Conservation (phyloP, 2,797 vertebrate species). For the Typhlichthys eigenmanni region DNA sequence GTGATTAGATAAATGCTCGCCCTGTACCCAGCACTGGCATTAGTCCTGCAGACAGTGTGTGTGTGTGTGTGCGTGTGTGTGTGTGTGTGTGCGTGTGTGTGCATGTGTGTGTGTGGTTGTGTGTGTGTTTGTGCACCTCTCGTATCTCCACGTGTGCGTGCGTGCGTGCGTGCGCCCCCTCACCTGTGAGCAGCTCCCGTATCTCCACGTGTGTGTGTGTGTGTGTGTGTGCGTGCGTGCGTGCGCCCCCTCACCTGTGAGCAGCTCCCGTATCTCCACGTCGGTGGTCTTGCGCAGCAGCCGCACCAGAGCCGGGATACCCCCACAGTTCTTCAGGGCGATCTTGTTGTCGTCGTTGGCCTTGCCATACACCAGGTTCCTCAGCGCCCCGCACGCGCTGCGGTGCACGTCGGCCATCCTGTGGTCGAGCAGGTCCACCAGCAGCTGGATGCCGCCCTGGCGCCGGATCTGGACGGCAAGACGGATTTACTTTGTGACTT, state of each 20-base stretch:
- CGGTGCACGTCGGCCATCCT: slow-evolving; percentile 97
- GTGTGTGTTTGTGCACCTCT: neutral
- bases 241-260: slow-evolving; percentile 83
- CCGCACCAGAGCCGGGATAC: slow-evolving; percentile 93
- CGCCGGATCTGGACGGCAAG: slow-evolving; percentile 84
- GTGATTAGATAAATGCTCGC: no score
- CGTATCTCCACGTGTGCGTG: slow-evolving; percentile 1
- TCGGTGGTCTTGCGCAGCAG: slow-evolving; percentile 95
- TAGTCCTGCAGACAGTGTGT: neutral
- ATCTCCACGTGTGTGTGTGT: neutral
- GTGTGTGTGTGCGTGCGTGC: neutral
- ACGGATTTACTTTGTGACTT: neutral
- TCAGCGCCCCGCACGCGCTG: slow-evolving; percentile 93
- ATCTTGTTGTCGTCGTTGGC: slow-evolving; percentile 99
- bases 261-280: slow-evolving; percentile 96
- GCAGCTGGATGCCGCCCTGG: slow-evolving; percentile 95
- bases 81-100: neutral
- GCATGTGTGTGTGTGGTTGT: neutral
- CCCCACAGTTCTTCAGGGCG: slow-evolving; percentile 95
- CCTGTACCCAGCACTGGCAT: no score
- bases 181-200: no score
- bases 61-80: slow-evolving; percentile 1
- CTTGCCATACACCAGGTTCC: slow-evolving; percentile 95
- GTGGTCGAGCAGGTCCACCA: slow-evolving; percentile 96
- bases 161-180: neutral